Evolutionary conservation across 2,888 invertebrate genomes (phyloP).

Genomic region (Drosophila falleni): DNA sequence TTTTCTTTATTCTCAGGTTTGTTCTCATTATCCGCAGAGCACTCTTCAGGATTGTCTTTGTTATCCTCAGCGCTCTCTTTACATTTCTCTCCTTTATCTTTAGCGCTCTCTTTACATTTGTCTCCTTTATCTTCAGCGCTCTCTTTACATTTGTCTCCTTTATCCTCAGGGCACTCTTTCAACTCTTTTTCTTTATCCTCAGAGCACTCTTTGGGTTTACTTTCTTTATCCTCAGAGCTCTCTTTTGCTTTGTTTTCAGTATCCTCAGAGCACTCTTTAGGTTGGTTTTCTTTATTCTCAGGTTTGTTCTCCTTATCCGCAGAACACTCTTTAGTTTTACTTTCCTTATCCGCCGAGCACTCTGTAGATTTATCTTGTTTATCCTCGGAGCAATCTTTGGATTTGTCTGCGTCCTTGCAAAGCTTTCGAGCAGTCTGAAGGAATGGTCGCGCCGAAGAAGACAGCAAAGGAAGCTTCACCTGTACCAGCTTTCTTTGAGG

Average conservation of each 20-base stretch:
- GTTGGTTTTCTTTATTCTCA: too few relatives aligned
- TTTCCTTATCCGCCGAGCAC: neutral
- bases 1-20: neutral
- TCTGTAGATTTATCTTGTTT: neutral
- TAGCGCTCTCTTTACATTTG: too few relatives aligned
- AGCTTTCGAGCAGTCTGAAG: constrained; percentile 20
- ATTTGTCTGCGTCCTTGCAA: neutral
- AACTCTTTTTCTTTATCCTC: too few relatives aligned
- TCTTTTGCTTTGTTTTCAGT: neutral
- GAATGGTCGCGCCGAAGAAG: neutral
- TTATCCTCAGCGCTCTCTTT: too few relatives aligned
- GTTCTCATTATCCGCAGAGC: neutral
- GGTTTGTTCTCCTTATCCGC: neutral
- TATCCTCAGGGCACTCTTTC: too few relatives aligned
- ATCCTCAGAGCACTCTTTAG: neutral
- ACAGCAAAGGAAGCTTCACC: neutral
- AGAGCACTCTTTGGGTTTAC: neutral
- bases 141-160: too few relatives aligned
- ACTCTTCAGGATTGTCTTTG: too few relatives aligned
- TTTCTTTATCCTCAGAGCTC: neutral
- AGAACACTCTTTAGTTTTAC: neutral
- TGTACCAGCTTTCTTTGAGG: neutral
- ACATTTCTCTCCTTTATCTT: too few relatives aligned
- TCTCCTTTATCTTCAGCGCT: too few relatives aligned
- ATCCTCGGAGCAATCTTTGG: neutral